Conservation (phyloP, 1,140 invertebrate species). For the Aporrectodea caliginosa region DNA sequence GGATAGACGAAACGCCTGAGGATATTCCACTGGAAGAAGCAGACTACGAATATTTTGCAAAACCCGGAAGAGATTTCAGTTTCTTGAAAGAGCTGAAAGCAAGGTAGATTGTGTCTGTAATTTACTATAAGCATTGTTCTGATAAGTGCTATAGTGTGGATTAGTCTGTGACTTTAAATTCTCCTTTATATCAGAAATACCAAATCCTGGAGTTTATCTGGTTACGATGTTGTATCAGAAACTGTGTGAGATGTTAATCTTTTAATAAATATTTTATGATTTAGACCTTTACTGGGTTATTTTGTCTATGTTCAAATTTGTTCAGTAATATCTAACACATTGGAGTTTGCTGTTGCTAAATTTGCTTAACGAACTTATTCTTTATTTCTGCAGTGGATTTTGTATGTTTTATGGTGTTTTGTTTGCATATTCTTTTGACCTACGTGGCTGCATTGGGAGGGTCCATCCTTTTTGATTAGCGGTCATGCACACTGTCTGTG, state of each 20-base stretch:
- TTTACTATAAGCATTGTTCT: slow-evolving; percentile 1
- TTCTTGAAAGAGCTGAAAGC: slow-evolving; percentile 21
- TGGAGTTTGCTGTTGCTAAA: too few species aligned
- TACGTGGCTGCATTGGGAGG: too few species aligned
- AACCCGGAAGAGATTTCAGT: slow-evolving; percentile 26
- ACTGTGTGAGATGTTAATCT: background rate
- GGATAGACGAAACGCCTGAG: background rate
- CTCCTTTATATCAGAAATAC: background rate
- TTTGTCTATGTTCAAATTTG: too few species aligned
- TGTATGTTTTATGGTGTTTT: too few species aligned
- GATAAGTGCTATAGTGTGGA: too few species aligned
- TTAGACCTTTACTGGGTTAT: too few species aligned
- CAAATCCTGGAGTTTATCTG: background rate
- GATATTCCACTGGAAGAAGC: slow-evolving; percentile 34
- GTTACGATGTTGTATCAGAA: background rate
- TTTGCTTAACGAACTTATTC: too few species aligned
- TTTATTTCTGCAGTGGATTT: too few species aligned
- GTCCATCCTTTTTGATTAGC: too few species aligned
- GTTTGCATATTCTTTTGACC: too few species aligned
- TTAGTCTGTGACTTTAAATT: background rate
- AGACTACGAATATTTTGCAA: slow-evolving; percentile 32
- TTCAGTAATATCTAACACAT: too few species aligned
- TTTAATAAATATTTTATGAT: background rate
- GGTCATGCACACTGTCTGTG: too few species aligned
- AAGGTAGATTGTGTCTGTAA: slow-evolving; percentile 12